These are phyloP conservation scores for Poeciliopsis prolifica DNA, from an alignment of 2,113 vertebrate species.

Conservation along the genomic window DNA sequence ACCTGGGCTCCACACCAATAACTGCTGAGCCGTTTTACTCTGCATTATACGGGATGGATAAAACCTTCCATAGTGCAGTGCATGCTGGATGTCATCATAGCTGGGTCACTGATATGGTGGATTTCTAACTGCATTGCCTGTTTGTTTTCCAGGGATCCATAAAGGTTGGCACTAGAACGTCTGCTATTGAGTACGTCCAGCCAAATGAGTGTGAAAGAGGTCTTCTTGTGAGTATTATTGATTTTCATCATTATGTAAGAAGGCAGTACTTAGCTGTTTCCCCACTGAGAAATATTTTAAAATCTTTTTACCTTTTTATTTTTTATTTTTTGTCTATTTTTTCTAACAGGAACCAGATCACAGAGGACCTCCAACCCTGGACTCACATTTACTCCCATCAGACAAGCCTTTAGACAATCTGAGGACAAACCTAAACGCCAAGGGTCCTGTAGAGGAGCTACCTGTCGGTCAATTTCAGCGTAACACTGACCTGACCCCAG, in stretches of 20 bases:
- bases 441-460: conserved; percentile 44
- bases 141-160: conserved; percentile 90
- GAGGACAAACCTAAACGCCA: conserved; percentile 31
- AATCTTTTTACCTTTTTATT: not conserved
- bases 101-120: not conserved
- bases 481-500: conserved; percentile 79
- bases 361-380: conserved; percentile 77
- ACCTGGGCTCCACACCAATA: conserved; percentile 29
- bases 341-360: conserved; percentile 75
- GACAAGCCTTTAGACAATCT: conserved; percentile 49
- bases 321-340: conserved; percentile 31
- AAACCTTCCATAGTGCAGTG: conserved; percentile 68
- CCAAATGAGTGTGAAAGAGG: conserved; percentile 65
- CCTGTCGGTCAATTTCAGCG: conserved; percentile 72
- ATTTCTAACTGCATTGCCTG: conserved; percentile 31
- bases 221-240: conserved; percentile 53
- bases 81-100: conserved; percentile 66
- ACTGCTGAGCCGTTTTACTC: conserved; percentile 42
- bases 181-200: conserved; percentile 89
- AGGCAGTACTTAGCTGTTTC: not conserved
- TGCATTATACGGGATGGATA: conserved; percentile 47
- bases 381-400: conserved; percentile 67
- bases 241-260: not conserved
- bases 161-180: conserved; percentile 89
- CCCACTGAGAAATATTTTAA: not conserved